phyloP scores from a whole-genome alignment of 2,797 vertebrate genomes.

The Hipposideros larvatus region DNA sequence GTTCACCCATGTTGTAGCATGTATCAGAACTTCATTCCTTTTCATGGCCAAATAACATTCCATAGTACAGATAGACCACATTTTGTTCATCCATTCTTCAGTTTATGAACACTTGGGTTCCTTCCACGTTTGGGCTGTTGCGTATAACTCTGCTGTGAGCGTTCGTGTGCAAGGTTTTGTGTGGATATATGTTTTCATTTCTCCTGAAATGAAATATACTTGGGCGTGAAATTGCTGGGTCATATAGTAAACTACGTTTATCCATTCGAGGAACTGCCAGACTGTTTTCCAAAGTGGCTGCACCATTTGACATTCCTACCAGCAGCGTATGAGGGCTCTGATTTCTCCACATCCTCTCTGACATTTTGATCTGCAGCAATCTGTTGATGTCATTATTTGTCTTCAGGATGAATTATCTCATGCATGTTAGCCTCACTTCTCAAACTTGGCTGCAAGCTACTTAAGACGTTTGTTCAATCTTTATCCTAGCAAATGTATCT shows the following conservation, averaged over 20 bases:
- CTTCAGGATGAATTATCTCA: constrained; percentile 3
- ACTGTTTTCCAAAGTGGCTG: neutral
- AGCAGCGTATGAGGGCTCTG: neutral
- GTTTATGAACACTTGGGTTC: neutral
- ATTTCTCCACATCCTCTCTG: neutral
- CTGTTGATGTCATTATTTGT: constrained; percentile 34
- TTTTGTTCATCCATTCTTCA: neutral
- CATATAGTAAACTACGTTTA: neutral
- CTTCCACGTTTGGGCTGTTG: neutral
- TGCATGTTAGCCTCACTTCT: neutral
- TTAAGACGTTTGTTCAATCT: neutral
- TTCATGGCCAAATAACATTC: neutral
- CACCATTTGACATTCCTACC: neutral
- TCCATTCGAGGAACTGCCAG: neutral
- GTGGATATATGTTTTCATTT: constrained; percentile 15
- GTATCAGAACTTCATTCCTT: neutral
- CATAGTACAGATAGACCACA: neutral
- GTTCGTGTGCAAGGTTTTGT: neutral
- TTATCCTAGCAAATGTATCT: constrained; percentile 41
- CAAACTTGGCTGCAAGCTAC: neutral
- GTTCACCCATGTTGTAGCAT: neutral
- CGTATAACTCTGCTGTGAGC: neutral
- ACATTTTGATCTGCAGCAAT: neutral
- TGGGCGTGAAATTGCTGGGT: neutral
- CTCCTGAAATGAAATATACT: neutral